Evolutionary conservation across 1,140 invertebrate genomes (phyloP), one percentile per base, ranked within the genome.

Genomic region (Neodiprion virginianus): DNA sequence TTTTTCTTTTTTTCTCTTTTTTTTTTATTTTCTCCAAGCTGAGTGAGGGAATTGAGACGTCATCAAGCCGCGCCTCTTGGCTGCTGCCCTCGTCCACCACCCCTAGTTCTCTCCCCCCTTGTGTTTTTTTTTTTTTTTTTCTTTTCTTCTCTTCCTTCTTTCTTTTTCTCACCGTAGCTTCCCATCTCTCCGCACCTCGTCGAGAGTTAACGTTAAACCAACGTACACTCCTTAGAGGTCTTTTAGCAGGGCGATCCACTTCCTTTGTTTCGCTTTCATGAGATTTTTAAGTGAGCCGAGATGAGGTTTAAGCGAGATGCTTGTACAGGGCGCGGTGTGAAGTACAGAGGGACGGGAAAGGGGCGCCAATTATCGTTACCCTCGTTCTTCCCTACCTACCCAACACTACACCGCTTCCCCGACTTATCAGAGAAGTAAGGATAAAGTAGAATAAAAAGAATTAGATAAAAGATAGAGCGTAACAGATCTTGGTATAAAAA

Each of bases 241-340:
- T 74, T 77, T 71, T 65, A 48, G 69, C 67, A 65, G 75, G 70
- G 67, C 77, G 75, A 69, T 75, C 75, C 76, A 79, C 75, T 72
- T 82, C 79, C 80, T 87, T 86, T 85, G 85, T 85, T 85, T 85
- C 82, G 80, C 76, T 82, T 86, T 85, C 82, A 86, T 85, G 82
- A 86, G 85, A 82, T 87, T 87, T 87, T 87, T 86, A 87, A 86
- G 81, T 81, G 83, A 79, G 79, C 72, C 80, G 79, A 80, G 85
- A 86, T 86, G 81, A 86, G 80, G 76, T 84, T 84, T 77, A 72
- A 75, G 78, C 73, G 72, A 73, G 77, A 65, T 53, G 50, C 50
- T 21, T 21, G 50, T 11, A 14, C n/a, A 53, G 50, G 50, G 50
- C 17, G n/a, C 50, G 50, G 50, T 53, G 50, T 53, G 10, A 53